Base-by-base conservation (phyloP, 2,888 invertebrate species). In the Phrixothrix hirtus region DNA sequence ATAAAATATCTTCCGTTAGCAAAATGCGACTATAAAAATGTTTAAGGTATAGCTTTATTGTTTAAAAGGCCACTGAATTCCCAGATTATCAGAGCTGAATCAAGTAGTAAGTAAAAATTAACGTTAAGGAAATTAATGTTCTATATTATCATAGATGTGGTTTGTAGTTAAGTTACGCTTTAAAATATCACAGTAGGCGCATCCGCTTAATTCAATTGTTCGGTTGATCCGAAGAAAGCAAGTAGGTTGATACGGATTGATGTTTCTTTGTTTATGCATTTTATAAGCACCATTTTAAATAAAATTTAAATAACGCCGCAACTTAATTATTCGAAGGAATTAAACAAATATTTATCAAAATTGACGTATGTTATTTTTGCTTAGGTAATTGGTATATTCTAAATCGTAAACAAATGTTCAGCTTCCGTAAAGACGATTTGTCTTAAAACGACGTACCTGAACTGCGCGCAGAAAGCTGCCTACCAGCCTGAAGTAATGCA, bases 401-500 rank as follows among this genome's bases (percentile, higher is more conserved):
- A 34, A 51, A 51, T 44, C 14, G 29, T 49, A 51, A 51, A 44
- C 51, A 39, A 52, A 52, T 41, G 52, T 35, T 51, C 36, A 51
- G 44, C 44, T 45, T 41, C 39, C 45, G 39, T 39, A 52, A 52
- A 52, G 45, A 38, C 52, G 32, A 53, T 53, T 47, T 47, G 55
- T 50, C 42, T 50, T 49, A 41, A 45, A 26, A 36, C 30, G 37
- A 44, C 42, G 50, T 39, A 37, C 38, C 12, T 51, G 45, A 37
- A 34, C 34, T 44, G 49, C 54, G 54, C 55, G 37, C 38, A 44
- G 42, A 42, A 38, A 31, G 46, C 35, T 43, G 45, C 39, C 47
- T 30, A 42, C 30, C 47, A 44, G 42, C 32, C 32, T 46, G 42
- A 57, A 53, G 58, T 59, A 60, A 62, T 58, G 59, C 59, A 56